phyloP scores from a whole-genome alignment of 2,113 vertebrate genomes.

The Ptyas mucosa region DNA sequence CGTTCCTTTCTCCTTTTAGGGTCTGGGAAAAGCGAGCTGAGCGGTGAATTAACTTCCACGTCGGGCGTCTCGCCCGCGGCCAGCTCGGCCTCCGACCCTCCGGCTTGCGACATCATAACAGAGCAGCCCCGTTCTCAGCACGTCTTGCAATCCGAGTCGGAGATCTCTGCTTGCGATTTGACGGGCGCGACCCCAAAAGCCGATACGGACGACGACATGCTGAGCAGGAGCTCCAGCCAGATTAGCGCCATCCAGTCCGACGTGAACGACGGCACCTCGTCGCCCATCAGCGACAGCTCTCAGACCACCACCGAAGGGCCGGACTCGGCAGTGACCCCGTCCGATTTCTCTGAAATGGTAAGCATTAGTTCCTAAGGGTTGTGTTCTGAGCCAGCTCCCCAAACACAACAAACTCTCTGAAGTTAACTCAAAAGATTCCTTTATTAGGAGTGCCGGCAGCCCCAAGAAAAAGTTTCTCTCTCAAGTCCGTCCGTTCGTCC shows the following conservation, averaged over 20 bases:
- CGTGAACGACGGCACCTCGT: conserved; percentile 78
- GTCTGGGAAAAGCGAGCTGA: conserved; percentile 73
- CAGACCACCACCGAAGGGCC: conserved; percentile 98
- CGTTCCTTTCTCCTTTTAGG: conserved; percentile 59
- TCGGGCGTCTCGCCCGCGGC: conserved; percentile 69
- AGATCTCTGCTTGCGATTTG: conserved; percentile 80
- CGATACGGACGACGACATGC: conserved; percentile 74
- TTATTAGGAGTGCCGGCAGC: too few species aligned
- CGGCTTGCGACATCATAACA: conserved; percentile 84
- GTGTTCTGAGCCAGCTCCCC: too few species aligned
- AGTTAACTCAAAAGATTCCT: too few species aligned
- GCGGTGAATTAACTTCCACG: conserved; percentile 66
- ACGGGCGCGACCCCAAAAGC: conserved; percentile 65
- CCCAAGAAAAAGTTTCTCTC: too few species aligned
- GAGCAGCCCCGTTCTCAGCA: conserved; percentile 94
- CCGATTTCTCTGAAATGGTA: conserved; percentile 94
- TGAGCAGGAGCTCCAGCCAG: conserved; percentile 88
- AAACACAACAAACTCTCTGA: too few species aligned
- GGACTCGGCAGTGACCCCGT: conserved; percentile 94
- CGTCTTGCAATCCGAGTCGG: conserved; percentile 87
- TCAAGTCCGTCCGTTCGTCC: too few species aligned
- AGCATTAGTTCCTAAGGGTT: conserved; percentile 67
- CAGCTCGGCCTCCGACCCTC: conserved; percentile 57
- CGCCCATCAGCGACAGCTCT: conserved; percentile 93
- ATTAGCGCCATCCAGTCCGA: conserved; percentile 79